phyloP scores from a whole-genome alignment of 2,797 vertebrate species.

The Miichthys miiuy region DNA sequence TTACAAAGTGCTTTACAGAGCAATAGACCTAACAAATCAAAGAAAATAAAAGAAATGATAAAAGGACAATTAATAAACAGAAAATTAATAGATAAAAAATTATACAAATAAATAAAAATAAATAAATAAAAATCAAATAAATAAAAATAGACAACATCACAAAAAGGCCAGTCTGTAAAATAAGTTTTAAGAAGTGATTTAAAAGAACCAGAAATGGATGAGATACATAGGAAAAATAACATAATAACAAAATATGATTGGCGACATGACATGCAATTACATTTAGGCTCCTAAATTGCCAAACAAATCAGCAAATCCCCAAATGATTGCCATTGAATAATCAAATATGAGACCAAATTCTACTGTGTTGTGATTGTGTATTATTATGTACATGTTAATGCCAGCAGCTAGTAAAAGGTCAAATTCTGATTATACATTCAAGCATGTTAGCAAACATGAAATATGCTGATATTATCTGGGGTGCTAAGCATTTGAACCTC shows the following conservation, averaged over 20 bases:
- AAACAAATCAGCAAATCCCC: not conserved
- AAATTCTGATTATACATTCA: conserved; percentile 28
- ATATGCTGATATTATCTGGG: conserved; percentile 22
- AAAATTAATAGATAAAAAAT: too few relatives aligned
- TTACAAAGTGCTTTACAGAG: too few relatives aligned
- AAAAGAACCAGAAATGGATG: not conserved
- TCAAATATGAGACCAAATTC: conserved; percentile 43
- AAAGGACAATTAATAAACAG: too few relatives aligned
- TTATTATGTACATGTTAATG: conserved; percentile 20
- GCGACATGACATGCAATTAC: not conserved
- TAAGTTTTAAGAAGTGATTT: too few relatives aligned
- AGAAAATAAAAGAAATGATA: too few relatives aligned
- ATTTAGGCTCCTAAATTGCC: not conserved
- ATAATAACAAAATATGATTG: not conserved
- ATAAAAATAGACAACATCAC: too few relatives aligned
- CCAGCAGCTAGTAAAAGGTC: conserved; percentile 36
- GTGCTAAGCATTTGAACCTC: conserved; percentile 7
- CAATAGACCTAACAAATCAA: too few relatives aligned
- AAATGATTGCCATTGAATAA: conserved; percentile 26
- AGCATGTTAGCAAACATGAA: conserved; percentile 7
- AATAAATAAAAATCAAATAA: too few relatives aligned
- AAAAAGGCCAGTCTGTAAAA: too few relatives aligned
- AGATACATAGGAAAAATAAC: not conserved
- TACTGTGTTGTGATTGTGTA: conserved; percentile 5
- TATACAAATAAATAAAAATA: too few relatives aligned